Conservation (phyloP, 2,797 vertebrate genomes). For the Naso thynnoides region DNA sequence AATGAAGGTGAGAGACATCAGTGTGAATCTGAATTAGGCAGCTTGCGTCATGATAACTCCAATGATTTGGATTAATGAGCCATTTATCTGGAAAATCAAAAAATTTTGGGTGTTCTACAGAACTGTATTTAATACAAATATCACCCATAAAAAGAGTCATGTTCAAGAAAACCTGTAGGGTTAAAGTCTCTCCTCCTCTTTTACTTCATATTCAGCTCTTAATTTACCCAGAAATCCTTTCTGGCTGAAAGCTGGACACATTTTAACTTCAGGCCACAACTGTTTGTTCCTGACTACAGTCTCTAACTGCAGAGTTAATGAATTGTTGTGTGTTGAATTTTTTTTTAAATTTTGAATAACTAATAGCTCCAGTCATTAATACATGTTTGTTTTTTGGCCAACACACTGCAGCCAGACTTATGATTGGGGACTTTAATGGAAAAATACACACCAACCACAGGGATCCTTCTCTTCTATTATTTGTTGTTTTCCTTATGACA, state of each 20-base stretch:
- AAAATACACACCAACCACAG: not conserved
- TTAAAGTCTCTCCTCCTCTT: not conserved
- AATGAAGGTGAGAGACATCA: conserved; percentile 13
- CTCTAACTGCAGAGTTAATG: conserved; percentile 21
- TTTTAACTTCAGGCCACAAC: conserved; percentile 10
- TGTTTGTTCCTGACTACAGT: conserved; percentile 13
- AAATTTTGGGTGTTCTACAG: conserved; percentile 13
- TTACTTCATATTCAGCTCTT: not conserved
- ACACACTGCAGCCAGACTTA: not conserved
- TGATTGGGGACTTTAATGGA: not conserved
- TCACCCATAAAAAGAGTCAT: conserved; percentile 13
- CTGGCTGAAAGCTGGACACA: not conserved
- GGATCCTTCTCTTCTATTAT: not conserved
- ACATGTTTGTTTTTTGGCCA: not conserved
- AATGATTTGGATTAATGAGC: conserved; percentile 44
- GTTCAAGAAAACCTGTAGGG: not conserved
- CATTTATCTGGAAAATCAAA: conserved; percentile 45
- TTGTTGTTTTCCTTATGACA: not conserved
- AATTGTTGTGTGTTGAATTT: conserved; percentile 6
- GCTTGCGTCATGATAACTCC: conserved; percentile 25
- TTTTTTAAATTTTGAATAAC: conserved; percentile 15
- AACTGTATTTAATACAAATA: conserved; percentile 10
- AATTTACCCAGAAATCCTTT: not conserved
- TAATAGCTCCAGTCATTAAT: not conserved
- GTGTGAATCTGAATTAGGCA: conserved; percentile 29